Conservation (phyloP, 2,113 vertebrate genomes). For the Nothoprocta perdicaria region DNA sequence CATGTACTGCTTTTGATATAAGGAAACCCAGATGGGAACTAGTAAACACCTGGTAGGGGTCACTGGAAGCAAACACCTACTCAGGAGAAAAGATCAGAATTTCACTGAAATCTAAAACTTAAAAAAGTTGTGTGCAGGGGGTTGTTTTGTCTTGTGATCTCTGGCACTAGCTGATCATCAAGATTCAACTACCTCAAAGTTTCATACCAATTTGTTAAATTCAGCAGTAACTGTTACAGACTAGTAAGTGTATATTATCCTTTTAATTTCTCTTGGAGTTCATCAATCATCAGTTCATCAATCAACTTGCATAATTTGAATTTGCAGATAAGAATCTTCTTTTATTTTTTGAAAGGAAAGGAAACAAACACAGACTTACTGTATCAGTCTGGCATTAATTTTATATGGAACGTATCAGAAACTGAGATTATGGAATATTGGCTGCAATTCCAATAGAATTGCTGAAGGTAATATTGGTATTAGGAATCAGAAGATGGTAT, state of each 20-base stretch:
- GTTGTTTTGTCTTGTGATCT: not conserved
- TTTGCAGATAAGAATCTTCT: not conserved
- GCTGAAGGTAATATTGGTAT: not conserved
- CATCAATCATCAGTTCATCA: not conserved
- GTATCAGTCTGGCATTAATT: not conserved
- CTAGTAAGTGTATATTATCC: not conserved
- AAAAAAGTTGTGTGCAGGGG: not conserved
- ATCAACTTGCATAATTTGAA: not conserved
- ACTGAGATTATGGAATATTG: not conserved
- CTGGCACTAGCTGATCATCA: not conserved
- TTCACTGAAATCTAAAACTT: not conserved
- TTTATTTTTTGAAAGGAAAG: not conserved
- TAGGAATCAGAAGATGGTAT: conserved; percentile 9
- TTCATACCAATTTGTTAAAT: not conserved
- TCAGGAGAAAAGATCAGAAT: not conserved
- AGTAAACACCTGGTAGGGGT: not conserved
- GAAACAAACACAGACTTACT: not conserved
- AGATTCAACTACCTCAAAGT: not conserved
- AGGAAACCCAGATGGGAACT: not conserved
- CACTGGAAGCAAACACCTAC: not conserved
- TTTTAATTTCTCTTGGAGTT: not conserved
- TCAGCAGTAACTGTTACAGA: not conserved
- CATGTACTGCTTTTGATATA: not conserved
- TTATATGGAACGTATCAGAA: conserved; percentile 11
- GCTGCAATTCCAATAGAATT: conserved; percentile 35